Evolutionary conservation across 1,140 invertebrate species (phyloP), one percentile per base, ranked within the genome.

Genomic region (Ctenoplectra terminalis): DNA sequence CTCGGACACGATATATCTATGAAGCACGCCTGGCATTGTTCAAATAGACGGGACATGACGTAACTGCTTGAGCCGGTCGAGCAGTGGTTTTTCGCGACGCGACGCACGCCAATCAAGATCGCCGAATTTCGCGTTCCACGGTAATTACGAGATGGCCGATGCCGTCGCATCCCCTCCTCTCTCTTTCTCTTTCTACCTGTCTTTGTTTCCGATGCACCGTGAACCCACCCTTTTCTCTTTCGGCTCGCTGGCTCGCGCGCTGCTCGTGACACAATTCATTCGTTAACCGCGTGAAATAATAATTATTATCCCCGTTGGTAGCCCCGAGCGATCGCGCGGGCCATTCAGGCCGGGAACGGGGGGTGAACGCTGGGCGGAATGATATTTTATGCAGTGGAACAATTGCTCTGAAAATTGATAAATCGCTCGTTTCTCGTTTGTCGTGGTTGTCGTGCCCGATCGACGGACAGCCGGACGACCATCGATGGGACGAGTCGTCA

Each of bases 281-380:
- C 89, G 88, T 90, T 90, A 90, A 90, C 86, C 87, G 79, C 87
- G 89, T 86, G 87, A 90, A 90, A 88, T 90, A 89, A 90, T 90
- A 87, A 90, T 90, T 88, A 84, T 88, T 87, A 82, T 86, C 83
- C 86, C 66, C 71, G 64, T 48, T 52, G 79, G 58, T 67, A 66
- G 86, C 74, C 64, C 75, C 48, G 74, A 79, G 86, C 86, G 75
- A 85, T 84, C 78, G 66, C 64, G 34, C 79, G 52, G 70, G 56
- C 78, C 52, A 81, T 84, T 64, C 77, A 66, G 66, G 34, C 13
- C 5, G 61, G 3, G 83, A 60, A 72, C 75, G 66, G 54, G 63
- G 46, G 46, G 13, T 48, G 46, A 48, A 48, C 40, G 61, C 37
- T 31, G 46, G 81, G 54, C 54, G 48, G 70, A 52, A 81, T 81